Evolutionary conservation across 2,888 invertebrate species (phyloP), one percentile per base, ranked within the genome.

Genomic region (Fabriciana adippe): DNA sequence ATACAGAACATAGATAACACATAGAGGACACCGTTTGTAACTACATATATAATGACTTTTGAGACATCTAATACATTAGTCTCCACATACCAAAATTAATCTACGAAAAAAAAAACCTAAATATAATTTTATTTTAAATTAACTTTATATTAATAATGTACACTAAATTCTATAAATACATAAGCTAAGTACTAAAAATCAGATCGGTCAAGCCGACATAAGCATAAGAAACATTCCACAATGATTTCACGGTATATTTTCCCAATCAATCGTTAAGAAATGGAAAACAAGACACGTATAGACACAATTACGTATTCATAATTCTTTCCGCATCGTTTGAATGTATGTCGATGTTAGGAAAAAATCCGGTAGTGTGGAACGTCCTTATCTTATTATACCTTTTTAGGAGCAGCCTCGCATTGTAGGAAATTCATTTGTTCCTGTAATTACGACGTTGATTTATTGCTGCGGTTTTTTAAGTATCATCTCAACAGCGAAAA

Each of bases 291-390:
- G 63, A 69, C 51, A 48, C 26, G 59, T 54, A 63, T 54, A 68
- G 57, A 64, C 51, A 50, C n/a, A 66, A 70, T 67, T 64, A 68
- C 59, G 66, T 60, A 71, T 68, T 60, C 66, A 66, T 50, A 41
- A 51, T 59, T 59, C 18, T 63, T 68, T 71, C 70, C 70, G 70
- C 66, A 48, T 71, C 66, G 68, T 66, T 16, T 51, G 62, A 54
- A 64, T 67, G 62, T 67, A n/a, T 66, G 59, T 59, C 45, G 45
- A 26, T 47, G 6, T 14, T 35, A 50, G 15, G 61, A 66, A 66
- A 18, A 69, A 69, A 59, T 53, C 47, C 64, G 67, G 66, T 63
- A 66, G 66, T 55, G 50, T 47, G 50, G 21, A 64, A 64, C 57
- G 50, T 55, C 69, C 66, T 55, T 66, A 64, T 45, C 55, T 56